Percentiles rank a stretch among this genome's conserved stretches.
phyloP scores from a whole-genome alignment of 1,140 invertebrate genomes.

The Gonatopus flavifemur region DNA sequence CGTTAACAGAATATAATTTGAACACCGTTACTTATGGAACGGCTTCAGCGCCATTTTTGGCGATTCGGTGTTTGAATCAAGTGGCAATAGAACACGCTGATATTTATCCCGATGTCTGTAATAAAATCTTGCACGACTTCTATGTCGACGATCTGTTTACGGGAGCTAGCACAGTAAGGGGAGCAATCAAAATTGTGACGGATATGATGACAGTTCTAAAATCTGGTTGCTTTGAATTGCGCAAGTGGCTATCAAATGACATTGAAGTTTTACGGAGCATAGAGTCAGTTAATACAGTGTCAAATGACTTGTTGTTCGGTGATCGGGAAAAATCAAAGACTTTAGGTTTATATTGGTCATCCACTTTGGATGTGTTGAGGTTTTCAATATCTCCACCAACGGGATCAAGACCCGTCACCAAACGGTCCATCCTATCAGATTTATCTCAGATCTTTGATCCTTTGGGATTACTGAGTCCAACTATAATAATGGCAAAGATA shows the following conservation, averaged over 20 bases:
- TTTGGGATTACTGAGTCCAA: not conserved
- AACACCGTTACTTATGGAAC: constrained; percentile 33
- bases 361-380: not conserved
- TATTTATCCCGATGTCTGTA: constrained; percentile 17
- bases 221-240: constrained; percentile 3
- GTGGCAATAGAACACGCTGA: constrained; percentile 13
- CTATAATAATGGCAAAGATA: not conserved
- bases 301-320: no score
- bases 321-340: not conserved
- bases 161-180: no score
- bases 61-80: constrained; percentile 26
- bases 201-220: not conserved
- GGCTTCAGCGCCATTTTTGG: no score
- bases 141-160: constrained; percentile 41
- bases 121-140: constrained; percentile 24
- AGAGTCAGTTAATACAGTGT: not conserved
- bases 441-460: not conserved
- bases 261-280: not conserved
- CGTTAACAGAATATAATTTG: constrained; percentile 12
- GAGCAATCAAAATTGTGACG: not conserved
- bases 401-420: not conserved
- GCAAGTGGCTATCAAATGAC: constrained; percentile 15
- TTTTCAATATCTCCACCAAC: not conserved
- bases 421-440: not conserved
- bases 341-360: not conserved